phyloP scores from a whole-genome alignment of 2,888 invertebrate genomes.

The Hymenopus coronatus region DNA sequence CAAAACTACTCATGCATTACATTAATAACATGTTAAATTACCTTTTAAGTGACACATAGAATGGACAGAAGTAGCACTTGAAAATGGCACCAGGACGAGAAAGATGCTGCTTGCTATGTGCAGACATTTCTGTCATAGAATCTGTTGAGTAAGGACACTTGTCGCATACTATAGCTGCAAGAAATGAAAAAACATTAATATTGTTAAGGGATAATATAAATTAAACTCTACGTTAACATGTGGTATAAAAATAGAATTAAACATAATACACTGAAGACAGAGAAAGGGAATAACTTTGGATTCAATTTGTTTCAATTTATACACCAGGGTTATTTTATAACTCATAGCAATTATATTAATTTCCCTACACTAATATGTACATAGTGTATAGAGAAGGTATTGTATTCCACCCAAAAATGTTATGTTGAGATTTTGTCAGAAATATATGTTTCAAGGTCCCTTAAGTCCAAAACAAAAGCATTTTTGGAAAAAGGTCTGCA shows the following conservation, averaged over 20 bases:
- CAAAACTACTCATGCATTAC: background rate
- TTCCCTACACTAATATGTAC: too few species aligned
- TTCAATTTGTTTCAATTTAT: too few species aligned
- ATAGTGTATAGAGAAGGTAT: too few species aligned
- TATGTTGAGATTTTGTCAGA: too few species aligned
- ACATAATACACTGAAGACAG: background rate
- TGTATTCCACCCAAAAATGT: too few species aligned
- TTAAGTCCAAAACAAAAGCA: too few species aligned
- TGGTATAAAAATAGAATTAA: background rate
- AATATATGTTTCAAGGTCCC: too few species aligned
- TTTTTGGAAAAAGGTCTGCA: too few species aligned
- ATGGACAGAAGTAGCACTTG: conserved; percentile 79
- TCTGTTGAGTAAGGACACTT: conserved; percentile 70
- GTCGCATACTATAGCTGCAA: conserved; percentile 52
- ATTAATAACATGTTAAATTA: conserved; percentile 44
- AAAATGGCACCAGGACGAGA: conserved; percentile 64
- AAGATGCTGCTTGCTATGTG: conserved; percentile 68
- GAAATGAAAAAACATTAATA: background rate
- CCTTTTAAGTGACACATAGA: conserved; percentile 67
- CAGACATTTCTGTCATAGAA: conserved; percentile 57
- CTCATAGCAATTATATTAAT: too few species aligned
- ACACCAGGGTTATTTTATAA: too few species aligned
- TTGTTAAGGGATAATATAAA: conserved; percentile 24
- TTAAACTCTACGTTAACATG: conserved; percentile 12
- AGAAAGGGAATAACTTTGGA: background rate